Evolutionary conservation across 2,797 vertebrate species (phyloP).

Genomic region (Neosilurus mollespiculum): DNA sequence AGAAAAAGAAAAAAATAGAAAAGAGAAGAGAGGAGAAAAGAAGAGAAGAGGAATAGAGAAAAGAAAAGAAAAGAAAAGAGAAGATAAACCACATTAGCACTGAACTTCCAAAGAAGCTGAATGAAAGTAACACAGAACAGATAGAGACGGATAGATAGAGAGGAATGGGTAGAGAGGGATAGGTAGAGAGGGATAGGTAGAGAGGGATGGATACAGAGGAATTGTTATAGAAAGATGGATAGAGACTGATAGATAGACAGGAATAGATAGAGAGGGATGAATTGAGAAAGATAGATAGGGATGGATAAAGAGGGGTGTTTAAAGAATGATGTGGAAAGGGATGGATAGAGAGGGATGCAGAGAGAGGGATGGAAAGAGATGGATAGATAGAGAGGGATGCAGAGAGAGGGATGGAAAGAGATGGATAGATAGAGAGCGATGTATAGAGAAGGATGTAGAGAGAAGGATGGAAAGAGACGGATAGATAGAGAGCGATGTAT

Average conservation of each 20-base stretch:
- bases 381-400: too few species aligned
- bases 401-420: too few species aligned
- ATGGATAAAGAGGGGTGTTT: not conserved
- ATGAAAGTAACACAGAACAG: not conserved
- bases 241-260: slow-evolving; percentile 4
- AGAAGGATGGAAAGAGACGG: too few species aligned
- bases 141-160: not conserved
- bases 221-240: not conserved
- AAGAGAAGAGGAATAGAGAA: not conserved
- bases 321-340: too few species aligned
- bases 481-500: too few species aligned
- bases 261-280: not conserved
- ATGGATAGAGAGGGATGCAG: not conserved
- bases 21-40: not conserved
- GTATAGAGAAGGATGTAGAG: too few species aligned
- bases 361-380: too few species aligned
- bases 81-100: not conserved
- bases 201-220: not conserved
- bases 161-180: not conserved
- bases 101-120: not conserved
- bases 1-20: too few species aligned
- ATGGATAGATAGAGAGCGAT: too few species aligned
- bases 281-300: not conserved
- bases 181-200: not conserved
- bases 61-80: not conserved